Evolutionary conservation across 2,113 vertebrate species (phyloP).

Genomic region (Prunella fulvescens): DNA sequence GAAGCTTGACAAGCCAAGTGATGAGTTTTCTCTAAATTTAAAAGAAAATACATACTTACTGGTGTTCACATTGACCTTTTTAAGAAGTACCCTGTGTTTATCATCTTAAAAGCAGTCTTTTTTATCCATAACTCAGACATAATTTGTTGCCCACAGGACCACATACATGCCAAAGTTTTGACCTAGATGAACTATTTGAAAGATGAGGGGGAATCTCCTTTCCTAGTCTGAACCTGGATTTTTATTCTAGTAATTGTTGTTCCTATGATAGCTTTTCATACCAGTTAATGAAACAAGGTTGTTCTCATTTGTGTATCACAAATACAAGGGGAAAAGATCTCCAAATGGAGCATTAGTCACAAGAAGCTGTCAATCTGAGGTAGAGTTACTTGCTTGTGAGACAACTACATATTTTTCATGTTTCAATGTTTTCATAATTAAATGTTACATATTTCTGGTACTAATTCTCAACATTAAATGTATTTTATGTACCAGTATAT

Average conservation of each 20-base stretch:
- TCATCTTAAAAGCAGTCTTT: not conserved
- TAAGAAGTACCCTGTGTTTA: not conserved
- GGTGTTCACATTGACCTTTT: not conserved
- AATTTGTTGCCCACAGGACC: not conserved
- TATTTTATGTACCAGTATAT: not conserved
- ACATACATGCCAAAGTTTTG: accelerated
- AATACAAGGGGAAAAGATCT: not conserved
- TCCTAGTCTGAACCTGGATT: not conserved
- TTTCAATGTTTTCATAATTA: not conserved
- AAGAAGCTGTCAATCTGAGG: not conserved
- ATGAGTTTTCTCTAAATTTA: not conserved
- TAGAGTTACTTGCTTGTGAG: not conserved
- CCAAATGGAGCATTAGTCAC: not conserved
- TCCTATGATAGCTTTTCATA: not conserved
- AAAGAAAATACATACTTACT: not conserved
- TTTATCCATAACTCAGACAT: not conserved
- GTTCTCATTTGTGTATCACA: not conserved
- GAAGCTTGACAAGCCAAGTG: not conserved
- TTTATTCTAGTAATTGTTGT: not conserved
- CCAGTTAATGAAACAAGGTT: not conserved
- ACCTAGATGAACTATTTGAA: not conserved
- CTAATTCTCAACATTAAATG: not conserved
- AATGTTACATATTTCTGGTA: not conserved
- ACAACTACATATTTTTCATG: not conserved
- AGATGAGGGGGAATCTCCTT: not conserved